phyloP scores from a whole-genome alignment of 2,797 vertebrate genomes.

The Garrulus glandarius region DNA sequence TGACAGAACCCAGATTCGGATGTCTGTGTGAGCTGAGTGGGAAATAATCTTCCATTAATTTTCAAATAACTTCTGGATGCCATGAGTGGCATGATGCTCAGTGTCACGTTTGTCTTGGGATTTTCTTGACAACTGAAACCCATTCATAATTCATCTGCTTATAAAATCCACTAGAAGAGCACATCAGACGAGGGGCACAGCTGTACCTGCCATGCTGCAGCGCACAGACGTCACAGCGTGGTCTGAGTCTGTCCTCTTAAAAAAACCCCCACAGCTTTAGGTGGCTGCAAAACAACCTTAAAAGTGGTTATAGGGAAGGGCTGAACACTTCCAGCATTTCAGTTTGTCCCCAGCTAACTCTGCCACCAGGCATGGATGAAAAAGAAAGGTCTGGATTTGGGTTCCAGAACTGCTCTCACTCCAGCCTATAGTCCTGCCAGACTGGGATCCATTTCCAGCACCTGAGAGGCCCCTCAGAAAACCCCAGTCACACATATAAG shows the following conservation, averaged over 20 bases:
- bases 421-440: fast-evolving
- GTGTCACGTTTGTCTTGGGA: not conserved
- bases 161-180: not conserved
- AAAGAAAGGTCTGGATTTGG: not conserved
- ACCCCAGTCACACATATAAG: fast-evolving
- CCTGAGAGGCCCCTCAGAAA: not conserved
- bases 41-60: constrained; percentile 19
- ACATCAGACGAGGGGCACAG: not conserved
- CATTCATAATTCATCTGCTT: not conserved
- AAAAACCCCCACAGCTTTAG: not conserved
- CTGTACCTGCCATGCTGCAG: not conserved
- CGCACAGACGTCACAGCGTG: fast-evolving
- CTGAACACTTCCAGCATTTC: not conserved
- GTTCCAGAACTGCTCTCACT: not conserved
- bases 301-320: not conserved
- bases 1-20: not conserved
- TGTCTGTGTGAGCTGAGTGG: not conserved
- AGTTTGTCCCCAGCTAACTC: not conserved
- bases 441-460: not conserved
- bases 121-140: not conserved
- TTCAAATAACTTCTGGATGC: not conserved
- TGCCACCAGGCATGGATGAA: not conserved
- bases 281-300: not conserved
- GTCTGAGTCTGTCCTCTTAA: not conserved
- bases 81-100: not conserved